Percentiles rank a stretch among this genome's conserved stretches.
Conservation (phyloP, 64 coral and sea anemone species). For the Anthopleura sola region DNA sequence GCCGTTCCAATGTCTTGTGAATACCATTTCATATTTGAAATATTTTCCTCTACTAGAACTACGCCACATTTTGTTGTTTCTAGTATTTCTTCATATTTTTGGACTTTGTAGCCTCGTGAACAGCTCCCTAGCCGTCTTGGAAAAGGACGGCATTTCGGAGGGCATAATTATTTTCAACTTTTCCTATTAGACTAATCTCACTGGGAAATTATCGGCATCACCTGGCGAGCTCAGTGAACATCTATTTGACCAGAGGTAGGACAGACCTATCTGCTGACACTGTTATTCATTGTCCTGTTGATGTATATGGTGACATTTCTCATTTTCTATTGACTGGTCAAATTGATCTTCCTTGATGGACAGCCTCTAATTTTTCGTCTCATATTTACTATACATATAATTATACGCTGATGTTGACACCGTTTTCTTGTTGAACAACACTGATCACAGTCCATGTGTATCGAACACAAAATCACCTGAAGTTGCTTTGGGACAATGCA, state of each 20-base stretch:
- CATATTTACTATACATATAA: neutral
- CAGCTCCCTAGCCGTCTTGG: no score
- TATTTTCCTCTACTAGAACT: no score
- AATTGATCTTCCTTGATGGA: neutral
- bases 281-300: neutral
- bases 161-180: neutral
- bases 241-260: no score
- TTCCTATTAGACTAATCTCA: neutral
- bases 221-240: neutral
- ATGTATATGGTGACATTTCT: neutral
- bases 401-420: neutral
- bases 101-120: no score
- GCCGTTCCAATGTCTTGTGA: no score
- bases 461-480: neutral
- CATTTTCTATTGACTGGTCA: neutral
- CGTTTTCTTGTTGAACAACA: neutral
- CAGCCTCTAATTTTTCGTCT: neutral
- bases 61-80: no score
- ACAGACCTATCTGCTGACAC: no score
- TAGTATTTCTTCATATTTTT: no score
- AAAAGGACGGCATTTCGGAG: neutral
- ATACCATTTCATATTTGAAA: no score
- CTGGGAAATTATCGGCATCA: neutral
- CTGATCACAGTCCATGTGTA: neutral
- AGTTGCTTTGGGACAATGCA: conserved; percentile 12